phyloP scores from a whole-genome alignment of 2,888 invertebrate species.

The Macroteleia sp. region DNA sequence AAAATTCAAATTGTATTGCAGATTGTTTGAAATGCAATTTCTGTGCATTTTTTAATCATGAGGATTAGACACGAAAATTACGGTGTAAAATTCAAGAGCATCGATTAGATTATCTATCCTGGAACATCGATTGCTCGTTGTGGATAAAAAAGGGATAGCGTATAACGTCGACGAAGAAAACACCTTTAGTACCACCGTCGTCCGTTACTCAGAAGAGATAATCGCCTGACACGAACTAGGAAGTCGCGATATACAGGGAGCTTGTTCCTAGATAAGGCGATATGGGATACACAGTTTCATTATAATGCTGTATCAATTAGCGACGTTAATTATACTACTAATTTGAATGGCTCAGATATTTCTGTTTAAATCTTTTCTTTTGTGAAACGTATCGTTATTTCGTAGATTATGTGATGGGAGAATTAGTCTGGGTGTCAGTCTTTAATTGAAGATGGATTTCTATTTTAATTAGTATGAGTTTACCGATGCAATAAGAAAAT shows the following conservation, averaged over 20 bases:
- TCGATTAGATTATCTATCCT: slow-evolving; percentile 41
- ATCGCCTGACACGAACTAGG: slow-evolving; percentile 68
- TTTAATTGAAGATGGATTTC: too few species aligned
- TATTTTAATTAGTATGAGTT: too few species aligned
- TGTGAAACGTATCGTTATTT: too few species aligned
- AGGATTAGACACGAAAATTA: slow-evolving; percentile 22
- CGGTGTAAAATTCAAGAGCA: slow-evolving; percentile 36
- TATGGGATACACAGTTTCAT: slow-evolving; percentile 39
- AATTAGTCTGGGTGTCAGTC: too few species aligned
- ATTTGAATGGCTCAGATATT: too few species aligned
- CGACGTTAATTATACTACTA: slow-evolving; percentile 44
- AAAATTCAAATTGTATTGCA: too few species aligned
- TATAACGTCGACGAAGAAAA: slow-evolving; percentile 58
- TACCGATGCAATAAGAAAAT: too few species aligned
- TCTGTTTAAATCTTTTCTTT: too few species aligned
- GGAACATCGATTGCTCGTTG: slow-evolving; percentile 33
- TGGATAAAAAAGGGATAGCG: slow-evolving; percentile 47
- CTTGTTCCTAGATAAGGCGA: slow-evolving; percentile 55
- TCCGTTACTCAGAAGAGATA: slow-evolving; percentile 66
- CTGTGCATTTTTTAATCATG: too few species aligned
- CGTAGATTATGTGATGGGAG: too few species aligned
- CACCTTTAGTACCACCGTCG: slow-evolving; percentile 62
- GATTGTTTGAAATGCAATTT: too few species aligned
- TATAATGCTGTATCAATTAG: slow-evolving; percentile 58
- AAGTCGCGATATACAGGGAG: slow-evolving; percentile 65